Conservation (phyloP, 2,888 invertebrate genomes). For the Melieria omissa region DNA sequence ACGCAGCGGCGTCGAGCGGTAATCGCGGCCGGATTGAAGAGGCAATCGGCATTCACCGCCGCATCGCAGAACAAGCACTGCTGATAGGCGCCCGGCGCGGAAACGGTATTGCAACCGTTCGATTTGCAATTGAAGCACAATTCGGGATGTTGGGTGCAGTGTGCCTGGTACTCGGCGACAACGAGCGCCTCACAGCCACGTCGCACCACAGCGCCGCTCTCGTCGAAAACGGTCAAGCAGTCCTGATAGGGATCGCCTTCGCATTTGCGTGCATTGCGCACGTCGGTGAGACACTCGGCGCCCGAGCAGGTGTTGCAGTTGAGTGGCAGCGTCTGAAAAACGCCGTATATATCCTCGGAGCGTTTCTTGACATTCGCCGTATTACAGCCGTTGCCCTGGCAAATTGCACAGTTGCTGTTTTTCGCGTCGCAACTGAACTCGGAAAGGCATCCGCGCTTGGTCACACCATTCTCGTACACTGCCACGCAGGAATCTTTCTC, state of each 20-base stretch:
- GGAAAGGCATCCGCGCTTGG: constrained; percentile 47
- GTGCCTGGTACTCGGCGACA: constrained; percentile 21
- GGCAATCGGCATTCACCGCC: constrained; percentile 42
- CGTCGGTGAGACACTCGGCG: constrained; percentile 30
- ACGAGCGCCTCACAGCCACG: constrained; percentile 48
- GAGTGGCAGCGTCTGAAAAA: constrained; percentile 50
- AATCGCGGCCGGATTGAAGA: constrained; percentile 35
- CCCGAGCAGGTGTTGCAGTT: constrained; percentile 47
- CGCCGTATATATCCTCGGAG: constrained; percentile 43
- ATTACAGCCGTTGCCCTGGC: constrained; percentile 45
- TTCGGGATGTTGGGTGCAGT: constrained; percentile 43
- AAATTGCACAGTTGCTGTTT: constrained; percentile 44
- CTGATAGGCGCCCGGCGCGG: constrained; percentile 27
- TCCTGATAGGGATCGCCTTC: constrained; percentile 45
- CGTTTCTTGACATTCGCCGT: constrained; percentile 41
- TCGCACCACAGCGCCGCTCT: constrained; percentile 38
- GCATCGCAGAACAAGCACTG: constrained; percentile 49
- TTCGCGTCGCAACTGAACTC: constrained; percentile 44
- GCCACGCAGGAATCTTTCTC: constrained; percentile 46
- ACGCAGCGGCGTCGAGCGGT: constrained; percentile 42
- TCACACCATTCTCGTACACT: constrained; percentile 42
- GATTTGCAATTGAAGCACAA: constrained; percentile 51
- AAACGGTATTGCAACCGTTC: constrained; percentile 48
- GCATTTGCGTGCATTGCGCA: constrained; percentile 38
- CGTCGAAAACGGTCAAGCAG: constrained; percentile 48